Evolutionary conservation across 2,113 vertebrate species (phyloP), one percentile per base, ranked within the genome.

Genomic region (Pungitius pungitius): DNA sequence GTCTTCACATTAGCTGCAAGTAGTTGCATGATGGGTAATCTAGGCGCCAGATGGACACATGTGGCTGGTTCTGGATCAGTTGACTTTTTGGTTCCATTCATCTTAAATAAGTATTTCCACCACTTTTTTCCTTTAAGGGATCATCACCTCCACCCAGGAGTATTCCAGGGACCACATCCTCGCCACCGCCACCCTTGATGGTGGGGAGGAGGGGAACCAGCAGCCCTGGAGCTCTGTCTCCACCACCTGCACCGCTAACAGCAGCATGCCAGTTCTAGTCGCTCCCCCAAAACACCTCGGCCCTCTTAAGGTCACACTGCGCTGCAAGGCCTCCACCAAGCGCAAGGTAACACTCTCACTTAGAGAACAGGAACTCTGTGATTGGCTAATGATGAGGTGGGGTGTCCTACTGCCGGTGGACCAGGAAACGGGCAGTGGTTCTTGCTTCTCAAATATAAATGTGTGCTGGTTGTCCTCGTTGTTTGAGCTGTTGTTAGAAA

Each of bases 241-340:
- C 87, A 91, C 91, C 93, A 90, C 91, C 87, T 91, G 91, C 37
- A 88, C 94, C 84, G 90, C 85, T 89, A 87, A 93, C 64, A 22
- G 64, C 70, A 65, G 35, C 62, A 54, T 82, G 73, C 76, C 80
- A 6, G 68, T 77, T 45, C 83, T 87, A 6, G 81, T 83, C 2
- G 78, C 87, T 45, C 77, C 88, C 24, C 69, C 80, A 57, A 77
- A 75, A 45, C 75, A 49, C 61, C 79, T 60, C 40, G 20, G 20
- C 15, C 80, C 67, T 54, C 89, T 88, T 20, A 76, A 90, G 37
- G 88, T 93, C 85, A 90, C 90, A 6, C 40, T 88, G 57, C 88
- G 91, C 65, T 93, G 90, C 93, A 98, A 97, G 80, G 92, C 93
- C 82, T 96, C 96, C 0, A 81, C 96, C 90, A 99, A 99, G 89